Evolutionary conservation across 2,888 invertebrate genomes (phyloP).

Genomic region (Aspidapion aeneum): DNA sequence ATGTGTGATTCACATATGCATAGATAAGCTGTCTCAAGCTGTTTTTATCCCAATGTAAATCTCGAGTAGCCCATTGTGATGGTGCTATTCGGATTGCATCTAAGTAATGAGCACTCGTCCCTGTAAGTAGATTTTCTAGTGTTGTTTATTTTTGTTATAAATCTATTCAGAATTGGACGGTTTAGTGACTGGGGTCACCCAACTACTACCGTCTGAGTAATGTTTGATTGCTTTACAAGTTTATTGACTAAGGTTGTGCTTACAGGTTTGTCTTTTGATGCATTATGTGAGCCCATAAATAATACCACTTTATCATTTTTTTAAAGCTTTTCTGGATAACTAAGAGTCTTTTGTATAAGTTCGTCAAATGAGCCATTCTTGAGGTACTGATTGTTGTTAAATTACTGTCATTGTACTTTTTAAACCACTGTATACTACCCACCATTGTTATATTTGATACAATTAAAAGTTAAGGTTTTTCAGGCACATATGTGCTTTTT

Average conservation of each 20-base stretch:
- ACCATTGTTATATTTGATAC: too few species aligned
- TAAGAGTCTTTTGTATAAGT: too few species aligned
- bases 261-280: background rate
- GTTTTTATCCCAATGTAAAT: background rate
- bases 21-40: background rate
- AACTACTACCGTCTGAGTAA: background rate
- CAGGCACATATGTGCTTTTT: too few species aligned
- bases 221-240: too few species aligned
- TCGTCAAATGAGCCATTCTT: too few species aligned
- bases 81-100: background rate
- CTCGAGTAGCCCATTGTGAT: background rate
- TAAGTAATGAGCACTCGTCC: background rate
- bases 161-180: background rate
- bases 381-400: too few species aligned
- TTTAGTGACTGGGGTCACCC: background rate
- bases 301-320: too few species aligned
- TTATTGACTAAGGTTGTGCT: too few species aligned
- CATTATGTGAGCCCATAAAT: background rate
- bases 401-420: too few species aligned
- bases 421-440: too few species aligned
- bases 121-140: background rate
- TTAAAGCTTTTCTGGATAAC: too few species aligned
- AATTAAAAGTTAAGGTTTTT: too few species aligned
- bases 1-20: background rate
- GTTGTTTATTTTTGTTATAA: background rate